Base-by-base conservation (phyloP, 37 sponge, comb jelly and placozoan genomes). In the Agelas oroides region DNA sequence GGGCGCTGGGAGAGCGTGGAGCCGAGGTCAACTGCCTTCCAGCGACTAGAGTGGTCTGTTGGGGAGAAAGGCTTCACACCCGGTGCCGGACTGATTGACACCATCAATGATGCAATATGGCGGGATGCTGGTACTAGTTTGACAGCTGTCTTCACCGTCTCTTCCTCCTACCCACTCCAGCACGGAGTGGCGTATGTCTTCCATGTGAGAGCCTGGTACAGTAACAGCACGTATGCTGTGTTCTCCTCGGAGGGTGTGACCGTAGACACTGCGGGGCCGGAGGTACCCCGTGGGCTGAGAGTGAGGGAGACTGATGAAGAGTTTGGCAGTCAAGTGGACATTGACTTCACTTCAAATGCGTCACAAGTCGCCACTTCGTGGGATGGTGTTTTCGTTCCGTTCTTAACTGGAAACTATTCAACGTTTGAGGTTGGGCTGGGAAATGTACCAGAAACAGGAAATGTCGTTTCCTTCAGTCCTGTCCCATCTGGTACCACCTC, bases 171-270 rank as follows among this genome's bases (percentile, higher is more conserved):
- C 21, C 77, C 76, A 12, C 84, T 95, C 19, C 30, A 23, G n/a
- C 63, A 83, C 54, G 95, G 95, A 33, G 66, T n/a, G 37, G 24
- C 61, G 25, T 91, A 95, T 71, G 77, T 87, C 16, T 81, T 95
- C 54, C 66, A 86, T 28, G 89, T 90, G 1, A 53, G 95, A 36
- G 89, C 72, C 11, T 95, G 95, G 95, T 88, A 82, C 82, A 90
- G 59, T 60, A 21, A n/a, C 36, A 67, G 52, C 1, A 27, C 78
- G 23, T 88, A 71, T 38, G 73, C 84, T 30, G 79, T 86, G 37
- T 95, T 91, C 46, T 38, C 35, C 16, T 91, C 94, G 1, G 70
- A 31, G n/a, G 85, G 80, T 11, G 67, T 92, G 53, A 89, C 78
- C 3, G 65, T 92, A 25, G 96, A 95, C 37, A 53, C 53, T n/a